phyloP scores from a whole-genome alignment of 2,888 invertebrate species.

The Cheilosia soror region DNA sequence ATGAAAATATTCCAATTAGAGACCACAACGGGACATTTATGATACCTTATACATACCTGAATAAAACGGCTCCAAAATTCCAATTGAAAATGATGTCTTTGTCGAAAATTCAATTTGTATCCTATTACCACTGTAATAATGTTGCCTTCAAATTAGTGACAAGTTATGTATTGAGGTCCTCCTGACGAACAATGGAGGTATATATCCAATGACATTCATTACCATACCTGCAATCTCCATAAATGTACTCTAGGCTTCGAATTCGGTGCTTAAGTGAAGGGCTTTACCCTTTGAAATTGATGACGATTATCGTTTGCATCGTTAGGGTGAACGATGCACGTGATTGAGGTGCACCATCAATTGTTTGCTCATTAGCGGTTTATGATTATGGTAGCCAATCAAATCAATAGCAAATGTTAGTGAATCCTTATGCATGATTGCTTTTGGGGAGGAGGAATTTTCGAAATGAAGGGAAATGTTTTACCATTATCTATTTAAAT shows the following conservation, averaged over 20 bases:
- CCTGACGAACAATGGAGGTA: constrained; percentile 5
- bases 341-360: constrained; percentile 37
- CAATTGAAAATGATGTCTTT: constrained; percentile 39
- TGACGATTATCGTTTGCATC: constrained; percentile 47
- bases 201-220: constrained; percentile 52
- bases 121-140: background rate
- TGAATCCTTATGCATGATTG: no score
- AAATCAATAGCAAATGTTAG: no score
- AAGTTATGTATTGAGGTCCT: constrained; percentile 29
- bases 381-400: background rate
- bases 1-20: background rate
- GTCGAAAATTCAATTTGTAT: constrained; percentile 40
- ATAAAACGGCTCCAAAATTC: constrained; percentile 7
- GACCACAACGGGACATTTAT: constrained; percentile 12
- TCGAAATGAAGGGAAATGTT: no score
- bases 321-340: background rate
- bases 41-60: constrained; percentile 13
- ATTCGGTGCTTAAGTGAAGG: constrained; percentile 31
- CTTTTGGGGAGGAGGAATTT: no score
- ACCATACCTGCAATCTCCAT: constrained; percentile 23
- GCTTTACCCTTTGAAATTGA: constrained; percentile 35
- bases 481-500: no score
- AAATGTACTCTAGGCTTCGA: background rate
- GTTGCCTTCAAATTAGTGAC: constrained; percentile 46
- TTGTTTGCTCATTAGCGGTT: constrained; percentile 48